phyloP scores from a whole-genome alignment of 1,140 invertebrate species.

The Papilio aristodemus region DNA sequence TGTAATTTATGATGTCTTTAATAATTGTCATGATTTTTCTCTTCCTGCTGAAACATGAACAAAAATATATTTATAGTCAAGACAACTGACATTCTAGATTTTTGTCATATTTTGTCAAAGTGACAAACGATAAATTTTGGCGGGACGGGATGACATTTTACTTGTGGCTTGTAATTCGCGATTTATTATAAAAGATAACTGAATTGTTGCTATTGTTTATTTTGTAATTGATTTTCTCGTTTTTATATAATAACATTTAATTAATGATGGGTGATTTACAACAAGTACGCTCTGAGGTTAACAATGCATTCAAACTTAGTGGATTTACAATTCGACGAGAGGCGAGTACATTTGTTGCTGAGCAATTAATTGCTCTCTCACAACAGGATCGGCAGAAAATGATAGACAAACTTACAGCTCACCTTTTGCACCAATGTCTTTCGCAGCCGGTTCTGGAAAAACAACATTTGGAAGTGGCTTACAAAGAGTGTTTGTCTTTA shows the following conservation, averaged over 20 bases:
- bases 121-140: too few relatives aligned
- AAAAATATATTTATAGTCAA: too few relatives aligned
- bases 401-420: constrained; percentile 79
- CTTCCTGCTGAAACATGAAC: too few relatives aligned
- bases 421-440: constrained; percentile 86
- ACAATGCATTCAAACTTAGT: constrained; percentile 70
- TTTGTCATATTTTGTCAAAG: too few relatives aligned
- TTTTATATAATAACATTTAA: not conserved
- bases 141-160: too few relatives aligned
- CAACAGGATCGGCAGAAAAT: constrained; percentile 73
- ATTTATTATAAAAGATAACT: too few relatives aligned
- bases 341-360: constrained; percentile 74
- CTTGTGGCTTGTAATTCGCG: too few relatives aligned
- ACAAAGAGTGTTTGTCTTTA: constrained; percentile 86
- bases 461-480: constrained; percentile 86
- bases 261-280: constrained; percentile 58
- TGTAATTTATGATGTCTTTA: too few relatives aligned
- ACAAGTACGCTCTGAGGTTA: constrained; percentile 61
- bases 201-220: too few relatives aligned
- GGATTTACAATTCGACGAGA: constrained; percentile 71
- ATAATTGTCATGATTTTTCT: too few relatives aligned
- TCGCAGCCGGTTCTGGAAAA: constrained; percentile 85
- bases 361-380: constrained; percentile 72
- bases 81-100: too few relatives aligned
- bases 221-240: not conserved